Evolutionary conservation across 2,113 vertebrate genomes (phyloP), one percentile per base, ranked within the genome.

Genomic region (Ciconia stormi): DNA sequence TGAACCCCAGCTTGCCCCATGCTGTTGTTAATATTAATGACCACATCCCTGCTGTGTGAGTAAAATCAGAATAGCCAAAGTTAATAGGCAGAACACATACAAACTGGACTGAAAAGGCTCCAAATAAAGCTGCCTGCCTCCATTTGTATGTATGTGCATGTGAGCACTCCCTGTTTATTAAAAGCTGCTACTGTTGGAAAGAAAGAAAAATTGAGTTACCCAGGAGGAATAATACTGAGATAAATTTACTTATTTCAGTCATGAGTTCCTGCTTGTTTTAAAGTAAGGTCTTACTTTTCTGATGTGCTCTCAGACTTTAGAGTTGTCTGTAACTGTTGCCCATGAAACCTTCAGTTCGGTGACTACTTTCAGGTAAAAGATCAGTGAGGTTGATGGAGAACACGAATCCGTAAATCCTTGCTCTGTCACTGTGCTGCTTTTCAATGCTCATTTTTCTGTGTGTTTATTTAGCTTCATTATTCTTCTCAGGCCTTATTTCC

Each of bases 11-110:
- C n/a, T 67, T 69, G 62, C 76, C 29, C 42, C 7, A 21, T 85
- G 96, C 72, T 71, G 44, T 9, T 84, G 87, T 97, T 90, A 89
- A 81, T 93, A 82, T 95, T 93, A 93, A 85, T 77, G 96, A 66
- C 72, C 61, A 50, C 13, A 25, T 79, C 46, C 77, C 76, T 73
- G 65, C 72, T 63, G 69, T 89, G 91, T 77, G 92, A 96, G n/a
- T 29, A 77, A 95, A 94, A 82, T 76, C 61, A 74, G 62, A 89
- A 90, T 16, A 92, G 79, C 50, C 42, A 7, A 59, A 92, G 66
- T 87, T 80, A 79, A 82, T 55, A 91, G 74, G 72, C 87, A 95
- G 90, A 94, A 93, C 8, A 27, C 16, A 3, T 84, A 42, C 71
- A 65, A 89, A 89, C 44, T 36, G 34, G n/a, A 22, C 88, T 94